Conservation (phyloP, 2,797 vertebrate genomes). For the Hemitrygon akajei region DNA sequence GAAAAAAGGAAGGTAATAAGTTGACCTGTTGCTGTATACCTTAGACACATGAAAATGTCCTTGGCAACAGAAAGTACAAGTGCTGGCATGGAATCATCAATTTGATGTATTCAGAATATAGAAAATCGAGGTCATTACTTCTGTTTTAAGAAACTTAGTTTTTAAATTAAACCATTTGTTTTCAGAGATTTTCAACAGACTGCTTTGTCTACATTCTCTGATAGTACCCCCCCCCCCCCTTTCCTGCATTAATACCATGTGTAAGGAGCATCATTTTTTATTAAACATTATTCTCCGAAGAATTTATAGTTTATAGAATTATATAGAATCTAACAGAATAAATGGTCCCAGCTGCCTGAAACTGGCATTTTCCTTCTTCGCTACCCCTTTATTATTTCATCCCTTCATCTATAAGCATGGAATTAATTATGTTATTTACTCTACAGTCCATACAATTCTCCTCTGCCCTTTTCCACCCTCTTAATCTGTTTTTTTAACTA, state of each 20-base stretch:
- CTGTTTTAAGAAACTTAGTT: too few species aligned
- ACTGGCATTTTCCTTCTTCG: not conserved
- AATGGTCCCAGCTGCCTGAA: not conserved
- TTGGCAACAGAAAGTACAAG: not conserved
- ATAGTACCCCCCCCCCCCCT: not conserved
- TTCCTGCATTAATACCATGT: not conserved
- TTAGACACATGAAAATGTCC: not conserved
- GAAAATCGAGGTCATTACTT: not conserved
- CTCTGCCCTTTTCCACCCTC: not conserved
- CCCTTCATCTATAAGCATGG: not conserved
- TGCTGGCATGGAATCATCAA: not conserved
- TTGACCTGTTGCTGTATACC: not conserved
- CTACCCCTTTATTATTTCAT: not conserved
- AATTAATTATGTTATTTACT: not conserved
- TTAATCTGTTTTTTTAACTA: not conserved
- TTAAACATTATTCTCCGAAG: not conserved
- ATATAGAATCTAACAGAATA: not conserved
- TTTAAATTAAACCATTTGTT: not conserved
- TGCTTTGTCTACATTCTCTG: not conserved
- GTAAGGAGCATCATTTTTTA: not conserved
- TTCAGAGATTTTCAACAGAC: not conserved
- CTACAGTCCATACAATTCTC: not conserved
- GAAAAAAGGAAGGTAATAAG: not conserved
- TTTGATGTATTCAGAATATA: not conserved
- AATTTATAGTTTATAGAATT: not conserved